A percentile compares a stretch with the other conserved stretches of the same genome.
These are phyloP conservation scores for Campylorhamphus procurvoides DNA, from an alignment of 2,113 vertebrate genomes.

Conservation along the genomic window DNA sequence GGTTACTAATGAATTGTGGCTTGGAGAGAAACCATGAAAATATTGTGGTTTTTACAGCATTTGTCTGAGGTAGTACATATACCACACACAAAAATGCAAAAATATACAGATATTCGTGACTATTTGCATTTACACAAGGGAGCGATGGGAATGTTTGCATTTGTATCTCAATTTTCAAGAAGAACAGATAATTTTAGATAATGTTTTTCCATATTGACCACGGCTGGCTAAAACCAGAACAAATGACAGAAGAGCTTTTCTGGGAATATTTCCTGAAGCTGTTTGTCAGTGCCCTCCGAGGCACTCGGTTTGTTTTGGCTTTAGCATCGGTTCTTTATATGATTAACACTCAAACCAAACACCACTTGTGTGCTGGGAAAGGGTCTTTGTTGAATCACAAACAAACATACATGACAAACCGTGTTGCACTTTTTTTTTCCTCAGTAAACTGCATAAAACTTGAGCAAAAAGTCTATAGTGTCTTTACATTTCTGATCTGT, in stretches of 20 bases:
- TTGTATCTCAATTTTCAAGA: neutral
- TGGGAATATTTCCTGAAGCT: neutral
- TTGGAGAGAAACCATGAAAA: conserved; percentile 25
- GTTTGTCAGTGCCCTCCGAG: neutral
- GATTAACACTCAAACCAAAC: neutral
- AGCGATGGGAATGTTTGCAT: neutral
- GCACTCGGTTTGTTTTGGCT: neutral
- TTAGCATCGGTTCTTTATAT: neutral
- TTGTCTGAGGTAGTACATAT: conserved; percentile 73
- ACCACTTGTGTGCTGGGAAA: neutral
- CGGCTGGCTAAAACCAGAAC: neutral
- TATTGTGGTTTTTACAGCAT: neutral
- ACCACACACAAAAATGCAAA: conserved; percentile 62
- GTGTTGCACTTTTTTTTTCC: neutral
- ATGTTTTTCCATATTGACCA: neutral
- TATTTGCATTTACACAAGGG: conserved; percentile 30
- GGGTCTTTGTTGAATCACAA: neutral
- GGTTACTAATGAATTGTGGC: neutral
- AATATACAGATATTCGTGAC: conserved; percentile 41
- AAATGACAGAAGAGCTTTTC: neutral
- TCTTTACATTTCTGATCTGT: neutral
- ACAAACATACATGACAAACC: neutral
- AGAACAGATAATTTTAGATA: neutral
- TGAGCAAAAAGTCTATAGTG: neutral
- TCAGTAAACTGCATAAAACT: neutral